Evolutionary conservation across 1,140 invertebrate species (phyloP).

Genomic region (Zaprionus ornatus): DNA sequence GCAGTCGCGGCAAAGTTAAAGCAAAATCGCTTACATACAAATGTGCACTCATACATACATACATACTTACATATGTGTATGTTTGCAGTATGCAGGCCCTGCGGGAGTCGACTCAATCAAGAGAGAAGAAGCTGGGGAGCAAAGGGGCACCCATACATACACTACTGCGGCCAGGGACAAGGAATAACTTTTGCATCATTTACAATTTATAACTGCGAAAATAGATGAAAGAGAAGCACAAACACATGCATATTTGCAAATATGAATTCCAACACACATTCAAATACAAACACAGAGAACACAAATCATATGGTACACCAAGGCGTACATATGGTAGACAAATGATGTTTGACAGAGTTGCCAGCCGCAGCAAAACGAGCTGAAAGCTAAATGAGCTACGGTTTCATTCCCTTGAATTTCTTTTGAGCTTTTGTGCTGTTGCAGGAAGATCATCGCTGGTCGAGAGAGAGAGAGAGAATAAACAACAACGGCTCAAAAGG

Average conservation of each 20-base stretch:
- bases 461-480: conserved; percentile 48
- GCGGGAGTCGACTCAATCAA: conserved; percentile 62
- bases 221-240: neutral
- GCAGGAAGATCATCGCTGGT: conserved; percentile 69
- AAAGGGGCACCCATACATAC: conserved; percentile 53
- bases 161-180: conserved; percentile 5
- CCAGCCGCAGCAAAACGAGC: conserved; percentile 33
- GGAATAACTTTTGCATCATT: conserved; percentile 52
- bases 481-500: conserved; percentile 62
- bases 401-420: conserved; percentile 77
- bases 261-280: neutral
- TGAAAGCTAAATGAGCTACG: conserved; percentile 74
- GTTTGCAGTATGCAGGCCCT: conserved; percentile 50
- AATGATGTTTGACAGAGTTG: conserved; percentile 53
- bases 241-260: conserved; percentile 3
- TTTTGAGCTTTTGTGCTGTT: conserved; percentile 67
- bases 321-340: conserved; percentile 11
- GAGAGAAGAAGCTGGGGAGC: neutral
- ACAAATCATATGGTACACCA: conserved; percentile 39
- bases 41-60: conserved; percentile 2
- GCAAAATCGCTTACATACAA: conserved; percentile 71
- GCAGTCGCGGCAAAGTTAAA: conserved; percentile 75
- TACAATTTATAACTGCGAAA: conserved; percentile 19
- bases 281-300: conserved; percentile 1
- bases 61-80: neutral